Conservation (phyloP, 2,888 invertebrate species). For the Acronicta alni region DNA sequence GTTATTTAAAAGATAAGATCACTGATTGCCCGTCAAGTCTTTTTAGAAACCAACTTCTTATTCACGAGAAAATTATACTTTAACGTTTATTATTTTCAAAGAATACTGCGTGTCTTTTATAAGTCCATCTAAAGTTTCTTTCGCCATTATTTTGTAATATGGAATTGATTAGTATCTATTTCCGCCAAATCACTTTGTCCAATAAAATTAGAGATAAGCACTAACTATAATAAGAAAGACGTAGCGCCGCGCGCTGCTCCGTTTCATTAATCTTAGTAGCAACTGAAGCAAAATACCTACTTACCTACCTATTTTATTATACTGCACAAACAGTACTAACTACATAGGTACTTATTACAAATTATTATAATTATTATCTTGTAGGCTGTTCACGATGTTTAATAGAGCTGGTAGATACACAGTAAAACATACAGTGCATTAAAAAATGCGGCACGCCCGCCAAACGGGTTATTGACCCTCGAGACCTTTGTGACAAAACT, state of each 20-base stretch:
- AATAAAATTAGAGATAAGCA: too few relatives aligned
- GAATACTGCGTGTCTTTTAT: constrained; percentile 12
- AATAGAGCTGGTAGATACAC: constrained; percentile 56
- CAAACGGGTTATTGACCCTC: constrained; percentile 83
- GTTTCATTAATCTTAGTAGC: constrained; percentile 5
- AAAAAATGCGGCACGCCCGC: constrained; percentile 85
- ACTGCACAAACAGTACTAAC: constrained; percentile 23
- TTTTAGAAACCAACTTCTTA: constrained; percentile 28
- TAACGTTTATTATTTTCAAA: constrained; percentile 15
- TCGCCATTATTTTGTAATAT: too few relatives aligned
- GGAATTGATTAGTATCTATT: too few relatives aligned
- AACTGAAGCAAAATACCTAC: constrained; percentile 16
- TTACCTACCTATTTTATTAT: constrained; percentile 1
- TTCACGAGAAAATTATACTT: constrained; percentile 15
- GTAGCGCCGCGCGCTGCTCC: not conserved
- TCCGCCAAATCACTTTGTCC: too few relatives aligned
- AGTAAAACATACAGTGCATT: constrained; percentile 67
- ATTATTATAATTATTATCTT: constrained; percentile 34
- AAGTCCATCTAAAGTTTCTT: constrained; percentile 1
- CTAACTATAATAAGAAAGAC: constrained; percentile 5
- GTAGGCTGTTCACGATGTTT: constrained; percentile 56
- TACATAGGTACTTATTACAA: too few relatives aligned
- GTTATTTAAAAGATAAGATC: constrained; percentile 59
- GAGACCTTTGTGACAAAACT: constrained; percentile 86
- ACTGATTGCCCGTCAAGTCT: constrained; percentile 50